Conservation (phyloP, 2,113 vertebrate genomes). For the Vulpes lagopus region DNA sequence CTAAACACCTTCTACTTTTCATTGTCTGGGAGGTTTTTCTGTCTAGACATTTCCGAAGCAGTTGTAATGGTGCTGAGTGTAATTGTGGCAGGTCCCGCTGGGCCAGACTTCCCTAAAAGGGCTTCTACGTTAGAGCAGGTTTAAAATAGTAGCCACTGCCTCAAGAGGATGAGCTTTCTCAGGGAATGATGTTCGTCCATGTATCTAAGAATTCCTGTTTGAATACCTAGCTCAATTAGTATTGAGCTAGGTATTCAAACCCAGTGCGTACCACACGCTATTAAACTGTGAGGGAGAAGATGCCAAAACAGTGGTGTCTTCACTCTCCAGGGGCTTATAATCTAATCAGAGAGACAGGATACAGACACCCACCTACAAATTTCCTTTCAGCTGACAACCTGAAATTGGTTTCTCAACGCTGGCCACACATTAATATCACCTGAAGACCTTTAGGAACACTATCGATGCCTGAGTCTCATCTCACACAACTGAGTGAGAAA, state of each 20-base stretch:
- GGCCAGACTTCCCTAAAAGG: slow-evolving; percentile 4
- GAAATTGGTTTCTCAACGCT: background rate
- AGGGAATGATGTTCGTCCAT: background rate
- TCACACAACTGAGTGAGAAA: background rate
- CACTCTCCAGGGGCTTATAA: background rate
- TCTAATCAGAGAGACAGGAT: background rate
- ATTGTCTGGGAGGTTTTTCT: slow-evolving; percentile 25
- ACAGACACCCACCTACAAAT: background rate
- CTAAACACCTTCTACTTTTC: background rate
- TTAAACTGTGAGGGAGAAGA: background rate
- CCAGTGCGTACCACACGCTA: background rate
- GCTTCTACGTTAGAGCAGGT: background rate
- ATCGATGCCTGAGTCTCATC: background rate
- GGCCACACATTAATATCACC: background rate
- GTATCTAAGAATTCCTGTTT: background rate
- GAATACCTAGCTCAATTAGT: background rate
- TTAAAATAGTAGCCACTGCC: slow-evolving; percentile 13
- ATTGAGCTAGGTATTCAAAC: background rate
- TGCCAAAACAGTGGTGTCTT: background rate
- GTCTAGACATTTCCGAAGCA: slow-evolving; percentile 64
- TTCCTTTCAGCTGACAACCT: background rate
- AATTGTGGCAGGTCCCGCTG: background rate
- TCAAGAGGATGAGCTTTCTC: background rate
- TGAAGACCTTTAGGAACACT: background rate
- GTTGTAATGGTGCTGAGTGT: background rate